Evolutionary conservation across 2,797 vertebrate genomes (phyloP), one percentile per base, ranked within the genome.

Genomic region (Cirrhinus molitorella): DNA sequence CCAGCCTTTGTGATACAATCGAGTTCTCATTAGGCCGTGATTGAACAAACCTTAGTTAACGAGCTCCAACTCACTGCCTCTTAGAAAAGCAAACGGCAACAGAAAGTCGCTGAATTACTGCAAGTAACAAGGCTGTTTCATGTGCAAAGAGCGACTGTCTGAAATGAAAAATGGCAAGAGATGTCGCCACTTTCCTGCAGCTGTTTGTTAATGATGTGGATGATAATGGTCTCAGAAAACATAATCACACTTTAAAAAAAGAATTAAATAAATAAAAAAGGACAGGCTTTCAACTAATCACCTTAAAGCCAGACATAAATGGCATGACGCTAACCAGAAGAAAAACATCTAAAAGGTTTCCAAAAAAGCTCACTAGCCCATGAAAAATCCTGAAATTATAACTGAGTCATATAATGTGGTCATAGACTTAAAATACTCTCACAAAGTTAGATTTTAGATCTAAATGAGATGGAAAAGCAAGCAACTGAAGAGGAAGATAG

Each of bases 181-280:
- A 79, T 85, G 43, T 79, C 28, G 19, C 59, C 61, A 77, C 81
- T 83, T 84, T 87, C 83, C 87, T 53, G 65, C 28, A 83, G 82
- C 85, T 86, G 59, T 86, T 80, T 86, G 67, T 81, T 80, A 79
- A 83, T 80, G 85, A 85, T 83, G 77, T 81, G 49, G 51, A 80
- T 75, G 78, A 85, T 86, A 86, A 90, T 49, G 45, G 75, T 34
- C 57, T 84, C 49, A 67, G 51, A 84, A 73, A 79, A 76, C 66
- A 79, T 79, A 90, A 91, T 89, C 86, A 87, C 79, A 63, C 77
- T 51, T 31, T 17, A 21, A 11, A 13, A 40, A 19, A 21, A 25
- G 23, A 40, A 76, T 34, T 31, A 55, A n/a, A 74, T 47, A 47
- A 31, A 63, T 10, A 53, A 72, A 28, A 77, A 87, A 88, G 70